phyloP scores from a whole-genome alignment of 2,113 vertebrate species.

The Lampris incognitus region DNA sequence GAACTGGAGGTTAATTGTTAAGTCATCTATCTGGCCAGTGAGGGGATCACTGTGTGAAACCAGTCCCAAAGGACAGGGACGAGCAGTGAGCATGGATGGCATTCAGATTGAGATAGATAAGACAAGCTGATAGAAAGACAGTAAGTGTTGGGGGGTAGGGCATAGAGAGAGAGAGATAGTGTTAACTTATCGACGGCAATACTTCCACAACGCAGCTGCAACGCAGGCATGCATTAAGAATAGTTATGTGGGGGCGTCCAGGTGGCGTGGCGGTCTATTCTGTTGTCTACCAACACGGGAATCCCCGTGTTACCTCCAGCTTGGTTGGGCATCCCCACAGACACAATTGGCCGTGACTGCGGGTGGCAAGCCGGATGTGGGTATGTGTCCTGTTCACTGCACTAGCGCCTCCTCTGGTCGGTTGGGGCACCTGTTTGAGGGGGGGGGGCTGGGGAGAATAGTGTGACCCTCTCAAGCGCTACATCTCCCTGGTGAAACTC shows the following conservation, averaged over 20 bases:
- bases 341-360: no score
- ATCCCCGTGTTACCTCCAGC: no score
- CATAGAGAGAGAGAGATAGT: conserved; percentile 22
- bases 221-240: conserved; percentile 53
- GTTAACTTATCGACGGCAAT: conserved; percentile 57
- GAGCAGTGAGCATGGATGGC: conserved; percentile 65
- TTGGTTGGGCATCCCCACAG: no score
- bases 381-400: no score
- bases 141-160: conserved; percentile 40
- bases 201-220: conserved; percentile 58
- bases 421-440: no score
- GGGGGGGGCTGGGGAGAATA: no score
- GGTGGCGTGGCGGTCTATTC: no score
- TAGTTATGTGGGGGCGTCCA: conserved; percentile 38
- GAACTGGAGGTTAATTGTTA: conserved; percentile 80
- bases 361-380: no score
- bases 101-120: conserved; percentile 69
- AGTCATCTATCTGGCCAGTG: conserved; percentile 75
- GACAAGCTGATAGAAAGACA: conserved; percentile 65
- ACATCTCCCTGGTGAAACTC: no score
- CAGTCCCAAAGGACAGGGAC: conserved; percentile 70
- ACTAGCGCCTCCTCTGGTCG: no score
- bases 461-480: no score
- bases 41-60: conserved; percentile 72
- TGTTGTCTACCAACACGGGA: no score